Evolutionary conservation across 2,888 invertebrate species (phyloP), one percentile per base, ranked within the genome.

Genomic region (Chironomus tentans): DNA sequence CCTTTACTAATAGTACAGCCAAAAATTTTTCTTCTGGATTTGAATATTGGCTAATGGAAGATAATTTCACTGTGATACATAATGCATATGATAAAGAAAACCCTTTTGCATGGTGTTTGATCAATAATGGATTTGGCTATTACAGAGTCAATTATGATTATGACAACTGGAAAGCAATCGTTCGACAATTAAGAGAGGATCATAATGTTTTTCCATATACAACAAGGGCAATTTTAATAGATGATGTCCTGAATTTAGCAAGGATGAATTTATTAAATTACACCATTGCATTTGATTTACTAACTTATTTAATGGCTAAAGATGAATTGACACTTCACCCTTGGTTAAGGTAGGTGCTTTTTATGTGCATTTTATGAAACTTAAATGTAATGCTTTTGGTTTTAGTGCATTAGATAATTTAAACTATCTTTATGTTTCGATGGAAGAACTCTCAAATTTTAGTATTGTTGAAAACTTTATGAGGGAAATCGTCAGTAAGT

Each of bases 171-270:
- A 24, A 47, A 10, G 69, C 68, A 15, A 70, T 77, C 7, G 69
- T 75, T n/a, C 28, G 62, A 4, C 56, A 70, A 68, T 46, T 77
- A 4, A 18, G 75, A 71, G 46, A 24, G 0, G 68, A 77, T 46
- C 68, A 56, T 10, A 24, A 70, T 48, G 70, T 50, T 12, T 77
- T 77, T 70, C 72, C 77, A 4, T 65, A 48, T 18, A 48, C 61
- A 22, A 77, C 71, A 4, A 24, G 75, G 12, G 74, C 77, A 6
- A 70, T 75, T 13, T 46, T 77, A 15, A 48, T 77, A 21, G 77
- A 77, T 56, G 77, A 77, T 75, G 77, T 73, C 0, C 65, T 75
- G 10, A 77, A 65, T 47, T 75, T 77, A 50, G 77, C 77, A 12
- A 56, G 75, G 12, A 69, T 72, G 70, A 68, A 70, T 15, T n/a